These are phyloP conservation scores for Melanerpes aurifrons DNA, from an alignment of 2,113 vertebrate genomes.

Conservation along the genomic window DNA sequence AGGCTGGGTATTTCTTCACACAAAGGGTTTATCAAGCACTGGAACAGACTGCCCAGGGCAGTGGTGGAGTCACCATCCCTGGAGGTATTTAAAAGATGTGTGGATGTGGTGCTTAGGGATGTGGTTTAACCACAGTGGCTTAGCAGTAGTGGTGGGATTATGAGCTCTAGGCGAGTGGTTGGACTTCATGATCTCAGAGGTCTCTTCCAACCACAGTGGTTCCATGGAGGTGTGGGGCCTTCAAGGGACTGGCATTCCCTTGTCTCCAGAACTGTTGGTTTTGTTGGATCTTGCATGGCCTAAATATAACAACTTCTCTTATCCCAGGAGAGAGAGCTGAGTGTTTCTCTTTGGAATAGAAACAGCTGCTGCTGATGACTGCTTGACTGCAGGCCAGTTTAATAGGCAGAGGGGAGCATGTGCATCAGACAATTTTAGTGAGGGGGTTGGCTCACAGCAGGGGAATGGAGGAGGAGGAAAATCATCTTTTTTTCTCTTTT, in stretches of 20 bases:
- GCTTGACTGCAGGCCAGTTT: neutral
- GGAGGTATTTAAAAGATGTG: no score
- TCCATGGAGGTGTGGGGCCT: neutral
- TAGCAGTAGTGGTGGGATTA: no score
- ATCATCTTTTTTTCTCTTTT: neutral
- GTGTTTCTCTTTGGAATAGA: neutral
- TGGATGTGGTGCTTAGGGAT: no score
- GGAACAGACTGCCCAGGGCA: no score
- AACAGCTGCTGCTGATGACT: constrained; percentile 14
- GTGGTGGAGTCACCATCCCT: no score
- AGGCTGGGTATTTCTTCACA: no score
- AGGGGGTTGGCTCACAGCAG: neutral
- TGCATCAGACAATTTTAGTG: neutral
- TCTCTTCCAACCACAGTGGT: no score
- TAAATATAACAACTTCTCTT: neutral
- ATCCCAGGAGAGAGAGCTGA: neutral
- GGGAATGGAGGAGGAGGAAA: neutral
- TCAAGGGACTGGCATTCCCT: neutral
- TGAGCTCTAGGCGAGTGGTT: no score
- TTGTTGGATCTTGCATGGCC: neutral
- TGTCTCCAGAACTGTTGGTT: neutral
- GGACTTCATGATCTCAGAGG: no score
- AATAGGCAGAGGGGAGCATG: neutral
- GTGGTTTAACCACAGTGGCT: no score
- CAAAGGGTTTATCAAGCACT: no score